Evolutionary conservation across 2,113 vertebrate genomes (phyloP), one percentile per base, ranked within the genome.

Genomic region (Megaceryle torquata): DNA sequence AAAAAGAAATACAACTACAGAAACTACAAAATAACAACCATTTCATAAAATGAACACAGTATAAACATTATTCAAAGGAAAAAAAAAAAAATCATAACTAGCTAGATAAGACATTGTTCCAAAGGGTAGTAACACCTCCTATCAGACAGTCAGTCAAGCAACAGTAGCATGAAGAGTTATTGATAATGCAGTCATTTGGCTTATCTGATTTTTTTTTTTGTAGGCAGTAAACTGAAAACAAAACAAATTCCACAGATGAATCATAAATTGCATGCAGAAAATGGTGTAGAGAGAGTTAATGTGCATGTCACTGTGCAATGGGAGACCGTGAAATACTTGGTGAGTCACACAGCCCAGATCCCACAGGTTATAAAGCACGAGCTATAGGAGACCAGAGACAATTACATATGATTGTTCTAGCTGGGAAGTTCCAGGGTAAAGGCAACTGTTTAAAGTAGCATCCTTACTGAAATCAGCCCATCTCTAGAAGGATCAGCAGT

Each of bases 391-490:
- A 68, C 46, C 56, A 86, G 54, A 65, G 24, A 82, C 44, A 88
- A 79, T 53, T 76, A 33, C 20, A 56, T 20, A 12, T 6, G 31
- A 72, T 22, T 67, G 33, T 2, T 77, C 60, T 61, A 70, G 43
- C 56, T 82, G 37, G 60, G 22, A 91, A 74, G 9, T n/a, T 89
- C 37, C 44, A 76, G 68, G 28, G 37, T 50, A 72, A 93, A 91
- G 68, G 31, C 13, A 89, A 46, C 9, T 67, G 67, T 10, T 82
- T 67, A 51, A 63, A 79, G 57, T 0, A 53, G 9, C 31, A 64
- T 29, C 63, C 44, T 98, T 95, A 99, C 99, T 97, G 51, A 81
- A 77, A 98, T 35, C 12, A 99, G 96, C 15, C 98, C 99, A 51
- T 97, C 96, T 96, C 98, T 98, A 53, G 97, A 95, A 60, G 95